These are phyloP conservation scores for Dicerorhinus sumatrensis DNA, from an alignment of 2,113 vertebrate genomes.

Conservation along the genomic window DNA sequence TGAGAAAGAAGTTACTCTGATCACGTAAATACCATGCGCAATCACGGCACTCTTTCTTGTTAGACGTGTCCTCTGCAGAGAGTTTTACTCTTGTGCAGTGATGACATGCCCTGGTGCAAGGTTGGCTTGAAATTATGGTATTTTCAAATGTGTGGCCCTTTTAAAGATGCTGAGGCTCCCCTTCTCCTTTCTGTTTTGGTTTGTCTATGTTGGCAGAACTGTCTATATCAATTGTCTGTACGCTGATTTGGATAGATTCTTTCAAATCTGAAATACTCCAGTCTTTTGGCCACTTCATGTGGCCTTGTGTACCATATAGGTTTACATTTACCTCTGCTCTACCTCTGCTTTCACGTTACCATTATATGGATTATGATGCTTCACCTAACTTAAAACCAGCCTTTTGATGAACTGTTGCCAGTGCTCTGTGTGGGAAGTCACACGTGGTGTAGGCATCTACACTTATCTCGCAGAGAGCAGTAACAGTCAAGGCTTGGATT, in stretches of 20 bases:
- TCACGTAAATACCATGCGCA: fast-evolving
- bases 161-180: neutral
- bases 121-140: neutral
- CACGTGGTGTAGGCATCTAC: neutral
- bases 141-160: neutral
- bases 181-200: neutral
- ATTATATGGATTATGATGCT: neutral
- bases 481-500: neutral
- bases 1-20: neutral
- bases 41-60: neutral
- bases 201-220: neutral
- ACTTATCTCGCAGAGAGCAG: neutral
- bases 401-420: neutral
- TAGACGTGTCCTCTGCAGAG: neutral
- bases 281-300: neutral
- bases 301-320: neutral
- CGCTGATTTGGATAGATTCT: neutral
- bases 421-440: neutral
- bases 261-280: neutral
- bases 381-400: neutral
- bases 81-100: neutral
- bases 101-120: no score
- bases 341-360: neutral
- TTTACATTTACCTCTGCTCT: neutral
- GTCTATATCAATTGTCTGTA: neutral